These are phyloP conservation scores for Thaumatotibia leucotreta DNA, from an alignment of 1,140 invertebrate genomes.

Conservation along the genomic window DNA sequence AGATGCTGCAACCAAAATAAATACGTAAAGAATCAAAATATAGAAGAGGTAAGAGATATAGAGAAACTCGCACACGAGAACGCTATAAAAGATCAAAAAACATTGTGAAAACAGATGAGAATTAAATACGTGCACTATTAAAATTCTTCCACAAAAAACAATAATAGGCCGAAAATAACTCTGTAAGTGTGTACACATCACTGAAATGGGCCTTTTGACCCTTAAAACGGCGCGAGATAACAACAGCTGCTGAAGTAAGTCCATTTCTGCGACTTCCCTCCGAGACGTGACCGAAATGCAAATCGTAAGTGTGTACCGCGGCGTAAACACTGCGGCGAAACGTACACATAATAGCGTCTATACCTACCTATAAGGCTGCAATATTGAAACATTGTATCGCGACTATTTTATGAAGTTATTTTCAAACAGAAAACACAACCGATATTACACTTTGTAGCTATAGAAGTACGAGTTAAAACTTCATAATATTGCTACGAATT, in stretches of 20 bases:
- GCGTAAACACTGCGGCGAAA: not conserved
- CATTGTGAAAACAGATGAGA: no score
- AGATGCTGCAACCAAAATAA: no score
- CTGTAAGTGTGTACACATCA: not conserved
- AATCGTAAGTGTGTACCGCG: slow-evolving; percentile 19
- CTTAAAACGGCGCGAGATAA: slow-evolving; percentile 25
- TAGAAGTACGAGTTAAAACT: not conserved
- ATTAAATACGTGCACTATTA: no score
- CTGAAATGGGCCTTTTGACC: slow-evolving; percentile 4
- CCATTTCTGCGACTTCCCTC: slow-evolving; percentile 41
- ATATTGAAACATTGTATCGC: not conserved
- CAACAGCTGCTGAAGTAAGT: slow-evolving; percentile 27
- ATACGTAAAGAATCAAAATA: no score
- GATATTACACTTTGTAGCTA: not conserved
- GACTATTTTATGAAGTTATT: not conserved
- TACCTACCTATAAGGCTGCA: not conserved
- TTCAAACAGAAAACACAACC: not conserved
- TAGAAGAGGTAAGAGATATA: no score
- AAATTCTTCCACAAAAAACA: no score
- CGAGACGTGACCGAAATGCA: slow-evolving; percentile 45
- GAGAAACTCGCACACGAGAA: no score
- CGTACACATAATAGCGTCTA: not conserved
- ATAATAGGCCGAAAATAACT: not conserved
- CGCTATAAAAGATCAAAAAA: no score
- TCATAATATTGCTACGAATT: not conserved